Evolutionary conservation across 2,113 vertebrate species (phyloP).

Genomic region (Lota lota): DNA sequence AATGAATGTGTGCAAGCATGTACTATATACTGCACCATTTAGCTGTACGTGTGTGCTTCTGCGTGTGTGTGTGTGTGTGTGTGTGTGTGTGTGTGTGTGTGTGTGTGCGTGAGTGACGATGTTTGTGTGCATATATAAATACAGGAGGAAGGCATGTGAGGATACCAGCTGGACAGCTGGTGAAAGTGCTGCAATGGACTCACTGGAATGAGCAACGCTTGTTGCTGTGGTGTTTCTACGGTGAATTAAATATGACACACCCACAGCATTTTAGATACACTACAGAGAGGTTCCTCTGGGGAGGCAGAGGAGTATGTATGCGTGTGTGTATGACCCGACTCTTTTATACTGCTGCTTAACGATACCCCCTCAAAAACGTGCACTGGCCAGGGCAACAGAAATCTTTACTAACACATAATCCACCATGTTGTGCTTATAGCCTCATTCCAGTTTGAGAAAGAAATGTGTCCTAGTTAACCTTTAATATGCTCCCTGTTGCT

Average conservation of each 20-base stretch:
- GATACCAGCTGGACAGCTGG: slow-evolving; percentile 56
- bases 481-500: too few relatives aligned
- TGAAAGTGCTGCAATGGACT: slow-evolving; percentile 34
- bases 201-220: slow-evolving; percentile 40
- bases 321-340: not conserved
- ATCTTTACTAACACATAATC: too few relatives aligned
- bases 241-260: slow-evolving; percentile 72
- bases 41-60: slow-evolving; percentile 11
- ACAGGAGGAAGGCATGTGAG: slow-evolving; percentile 36
- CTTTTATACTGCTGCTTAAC: too few relatives aligned
- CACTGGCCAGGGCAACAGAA: too few relatives aligned
- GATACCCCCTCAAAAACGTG: too few relatives aligned
- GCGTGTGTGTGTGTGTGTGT: slow-evolving; percentile 20
- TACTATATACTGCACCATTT: slow-evolving; percentile 3
- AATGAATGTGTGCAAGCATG: slow-evolving; percentile 5
- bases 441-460: too few relatives aligned
- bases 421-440: too few relatives aligned
- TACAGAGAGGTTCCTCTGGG: slow-evolving; percentile 40
- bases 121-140: slow-evolving; percentile 9
- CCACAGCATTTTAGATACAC: slow-evolving; percentile 49
- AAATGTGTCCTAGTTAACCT: too few relatives aligned
- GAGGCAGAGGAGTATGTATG: not conserved
- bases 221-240: slow-evolving; percentile 37
- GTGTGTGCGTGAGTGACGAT: slow-evolving; percentile 14
- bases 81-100: slow-evolving; percentile 11